Evolutionary conservation across 2,797 vertebrate species (phyloP).

Genomic region (Falco peregrinus): DNA sequence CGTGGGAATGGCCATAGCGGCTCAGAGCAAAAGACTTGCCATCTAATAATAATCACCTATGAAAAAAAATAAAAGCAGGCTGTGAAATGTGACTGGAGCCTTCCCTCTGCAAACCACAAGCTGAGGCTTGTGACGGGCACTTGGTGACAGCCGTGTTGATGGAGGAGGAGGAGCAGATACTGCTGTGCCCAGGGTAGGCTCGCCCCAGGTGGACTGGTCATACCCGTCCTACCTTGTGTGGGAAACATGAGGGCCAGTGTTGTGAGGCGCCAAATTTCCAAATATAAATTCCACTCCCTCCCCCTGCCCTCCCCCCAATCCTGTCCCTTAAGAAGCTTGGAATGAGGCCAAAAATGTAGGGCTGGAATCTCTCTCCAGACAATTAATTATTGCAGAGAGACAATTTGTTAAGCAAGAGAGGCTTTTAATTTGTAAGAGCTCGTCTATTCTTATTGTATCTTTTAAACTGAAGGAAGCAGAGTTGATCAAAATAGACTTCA

Average conservation of each 20-base stretch:
- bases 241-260: rapidly evolving
- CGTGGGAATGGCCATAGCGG: rapidly evolving
- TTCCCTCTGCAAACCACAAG: background rate
- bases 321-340: background rate
- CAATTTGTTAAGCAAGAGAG: conserved; percentile 60
- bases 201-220: background rate
- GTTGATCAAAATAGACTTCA: conserved; percentile 57
- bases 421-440: conserved; percentile 68
- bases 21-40: background rate
- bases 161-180: background rate
- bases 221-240: background rate
- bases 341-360: conserved; percentile 25
- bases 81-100: background rate
- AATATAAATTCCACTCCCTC: background rate
- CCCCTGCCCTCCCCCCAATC: background rate
- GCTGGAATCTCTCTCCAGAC: conserved; percentile 32
- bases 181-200: background rate
- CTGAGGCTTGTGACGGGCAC: background rate
- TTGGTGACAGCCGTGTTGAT: rapidly evolving
- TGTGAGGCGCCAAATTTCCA: background rate
- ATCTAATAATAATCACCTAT: background rate
- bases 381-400: conserved; percentile 64
- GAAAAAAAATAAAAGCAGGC: background rate
- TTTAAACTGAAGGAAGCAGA: conserved; percentile 46
- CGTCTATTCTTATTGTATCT: conserved; percentile 60